Percentiles rank a stretch among this genome's conserved stretches.
Conservation (phyloP, 2,888 invertebrate species). For the Macaria notata region DNA sequence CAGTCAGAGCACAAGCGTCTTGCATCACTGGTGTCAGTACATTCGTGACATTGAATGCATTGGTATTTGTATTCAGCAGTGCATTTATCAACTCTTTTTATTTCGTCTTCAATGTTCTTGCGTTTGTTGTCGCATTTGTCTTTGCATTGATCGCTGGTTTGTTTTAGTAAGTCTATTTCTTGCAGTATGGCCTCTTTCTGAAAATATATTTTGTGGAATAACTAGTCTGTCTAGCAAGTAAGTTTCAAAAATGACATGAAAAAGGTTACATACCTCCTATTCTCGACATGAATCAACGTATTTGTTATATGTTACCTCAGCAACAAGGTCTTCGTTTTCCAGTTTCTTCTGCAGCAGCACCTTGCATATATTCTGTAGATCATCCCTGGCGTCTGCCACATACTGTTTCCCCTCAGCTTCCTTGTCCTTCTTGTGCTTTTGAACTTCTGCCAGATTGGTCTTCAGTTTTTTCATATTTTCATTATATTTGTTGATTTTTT, state of each 20-base stretch:
- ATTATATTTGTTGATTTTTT: conserved; percentile 42
- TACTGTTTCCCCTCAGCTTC: conserved; percentile 54
- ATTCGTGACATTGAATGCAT: conserved; percentile 58
- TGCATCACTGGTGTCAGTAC: conserved; percentile 56
- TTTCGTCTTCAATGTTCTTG: conserved; percentile 47
- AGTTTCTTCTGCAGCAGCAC: conserved; percentile 61
- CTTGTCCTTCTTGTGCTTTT: conserved; percentile 47
- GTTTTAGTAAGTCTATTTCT: conserved; percentile 57
- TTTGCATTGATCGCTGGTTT: conserved; percentile 52
- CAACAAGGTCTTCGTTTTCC: conserved; percentile 61
- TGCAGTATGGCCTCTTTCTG: conserved; percentile 56
- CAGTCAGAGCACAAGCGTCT: conserved; percentile 64
- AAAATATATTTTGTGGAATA: conserved; percentile 27
- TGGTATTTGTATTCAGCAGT: conserved; percentile 44
- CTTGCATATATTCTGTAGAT: conserved; percentile 61
- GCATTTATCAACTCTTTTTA: conserved; percentile 48
- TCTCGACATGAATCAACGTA: no score
- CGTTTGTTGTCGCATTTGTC: conserved; percentile 59
- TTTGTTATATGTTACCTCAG: conserved; percentile 48
- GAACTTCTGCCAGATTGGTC: conserved; percentile 42
- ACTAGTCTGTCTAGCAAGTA: no score
- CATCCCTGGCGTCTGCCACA: conserved; percentile 62
- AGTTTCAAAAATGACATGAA: no score
- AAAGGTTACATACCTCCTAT: neutral
- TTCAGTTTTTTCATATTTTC: conserved; percentile 43